Evolutionary conservation across 2,888 invertebrate genomes (phyloP).

Genomic region (Hypomecis punctinalis): DNA sequence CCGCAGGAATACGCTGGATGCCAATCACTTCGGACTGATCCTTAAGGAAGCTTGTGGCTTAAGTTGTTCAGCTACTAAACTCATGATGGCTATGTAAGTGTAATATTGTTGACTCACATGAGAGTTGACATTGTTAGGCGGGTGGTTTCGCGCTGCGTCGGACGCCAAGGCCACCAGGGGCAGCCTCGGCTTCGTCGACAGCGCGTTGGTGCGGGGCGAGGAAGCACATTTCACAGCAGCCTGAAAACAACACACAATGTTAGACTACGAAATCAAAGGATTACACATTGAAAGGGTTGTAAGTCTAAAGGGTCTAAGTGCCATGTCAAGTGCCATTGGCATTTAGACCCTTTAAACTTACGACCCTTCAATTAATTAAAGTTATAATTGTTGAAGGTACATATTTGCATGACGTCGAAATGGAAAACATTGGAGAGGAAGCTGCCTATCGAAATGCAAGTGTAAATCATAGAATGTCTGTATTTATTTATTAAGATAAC

Average conservation of each 20-base stretch:
- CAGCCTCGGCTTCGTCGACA: conserved; percentile 79
- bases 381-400: too few species aligned
- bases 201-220: conserved; percentile 79
- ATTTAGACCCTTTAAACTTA: too few species aligned
- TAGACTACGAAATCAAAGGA: background rate
- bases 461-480: too few species aligned
- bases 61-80: background rate
- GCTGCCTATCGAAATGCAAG: too few species aligned
- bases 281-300: too few species aligned
- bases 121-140: conserved; percentile 81
- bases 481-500: too few species aligned
- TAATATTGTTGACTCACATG: conserved; percentile 67
- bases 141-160: conserved; percentile 76
- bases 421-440: too few species aligned
- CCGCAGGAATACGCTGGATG: background rate
- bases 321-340: too few species aligned
- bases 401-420: too few species aligned
- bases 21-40: background rate
- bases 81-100: background rate
- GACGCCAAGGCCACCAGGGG: conserved; percentile 75
- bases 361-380: too few species aligned
- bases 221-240: conserved; percentile 83
- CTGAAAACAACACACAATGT: conserved; percentile 54
- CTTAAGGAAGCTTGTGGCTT: background rate
- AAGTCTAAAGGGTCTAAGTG: too few species aligned